A percentile compares a stretch with the other conserved stretches of the same genome.
phyloP scores from a whole-genome alignment of 2,113 vertebrate species.

The Eulemur rufifrons region DNA sequence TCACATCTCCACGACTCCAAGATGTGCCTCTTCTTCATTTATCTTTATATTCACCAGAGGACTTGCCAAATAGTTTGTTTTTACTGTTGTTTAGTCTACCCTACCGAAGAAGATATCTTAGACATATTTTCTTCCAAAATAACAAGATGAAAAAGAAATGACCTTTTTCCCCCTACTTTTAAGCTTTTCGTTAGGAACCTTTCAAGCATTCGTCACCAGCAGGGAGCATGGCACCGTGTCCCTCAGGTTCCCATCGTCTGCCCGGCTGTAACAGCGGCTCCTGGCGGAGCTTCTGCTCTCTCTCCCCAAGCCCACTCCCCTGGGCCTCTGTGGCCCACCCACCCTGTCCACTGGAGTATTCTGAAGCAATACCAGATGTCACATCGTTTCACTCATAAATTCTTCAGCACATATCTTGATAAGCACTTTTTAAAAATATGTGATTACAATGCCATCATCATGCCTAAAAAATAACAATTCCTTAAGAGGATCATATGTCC shows the following conservation, averaged over 20 bases:
- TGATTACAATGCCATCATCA: neutral
- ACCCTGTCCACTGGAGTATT: neutral
- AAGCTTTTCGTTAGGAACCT: neutral
- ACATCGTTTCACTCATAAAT: neutral
- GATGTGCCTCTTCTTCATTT: neutral
- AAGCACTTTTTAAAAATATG: neutral
- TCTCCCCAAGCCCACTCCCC: too few species aligned
- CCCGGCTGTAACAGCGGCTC: too few species aligned
- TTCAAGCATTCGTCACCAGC: neutral
- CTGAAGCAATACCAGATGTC: neutral
- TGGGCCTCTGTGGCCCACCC: rapidly evolving
- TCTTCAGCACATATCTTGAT: neutral
- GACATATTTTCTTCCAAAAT: constrained; percentile 6
- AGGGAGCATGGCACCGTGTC: neutral
- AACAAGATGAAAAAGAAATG: neutral
- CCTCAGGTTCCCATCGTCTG: rapidly evolving
- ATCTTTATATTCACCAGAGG: neutral
- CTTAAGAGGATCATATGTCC: neutral
- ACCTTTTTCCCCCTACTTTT: neutral
- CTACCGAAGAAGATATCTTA: neutral
- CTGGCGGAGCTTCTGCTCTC: rapidly evolving
- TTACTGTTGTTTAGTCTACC: neutral
- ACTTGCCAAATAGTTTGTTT: neutral
- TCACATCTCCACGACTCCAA: neutral
- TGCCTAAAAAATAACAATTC: neutral